phyloP scores from a whole-genome alignment of 2,113 vertebrate genomes.

The Boulengeromyrus knoepffleri region DNA sequence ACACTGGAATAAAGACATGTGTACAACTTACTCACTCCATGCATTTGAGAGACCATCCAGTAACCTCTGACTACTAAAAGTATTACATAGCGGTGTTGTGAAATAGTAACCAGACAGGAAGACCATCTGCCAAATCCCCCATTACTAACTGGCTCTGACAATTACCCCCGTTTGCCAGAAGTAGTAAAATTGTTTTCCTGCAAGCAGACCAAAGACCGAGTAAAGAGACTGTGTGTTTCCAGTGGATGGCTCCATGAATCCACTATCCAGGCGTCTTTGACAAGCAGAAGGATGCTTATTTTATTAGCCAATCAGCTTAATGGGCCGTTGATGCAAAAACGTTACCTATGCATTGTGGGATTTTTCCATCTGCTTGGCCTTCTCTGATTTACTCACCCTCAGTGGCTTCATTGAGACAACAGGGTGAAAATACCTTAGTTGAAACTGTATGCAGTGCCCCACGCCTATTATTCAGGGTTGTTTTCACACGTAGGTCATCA shows the following conservation, averaged over 20 bases:
- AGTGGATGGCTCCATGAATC: neutral
- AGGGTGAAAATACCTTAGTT: neutral
- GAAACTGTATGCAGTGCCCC: neutral
- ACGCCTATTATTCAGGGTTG: neutral
- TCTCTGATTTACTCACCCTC: neutral
- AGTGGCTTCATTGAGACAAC: neutral
- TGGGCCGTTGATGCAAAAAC: neutral
- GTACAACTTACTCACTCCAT: neutral
- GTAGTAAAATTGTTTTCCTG: neutral
- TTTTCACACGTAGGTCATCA: neutral
- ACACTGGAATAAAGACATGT: neutral
- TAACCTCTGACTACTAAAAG: neutral
- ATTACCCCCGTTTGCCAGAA: neutral
- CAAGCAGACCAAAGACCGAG: neutral
- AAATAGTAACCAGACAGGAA: neutral
- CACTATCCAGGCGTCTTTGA: neutral
- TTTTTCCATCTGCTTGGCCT: neutral
- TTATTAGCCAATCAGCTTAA: neutral
- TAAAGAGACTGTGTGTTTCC: neutral
- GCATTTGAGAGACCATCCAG: neutral
- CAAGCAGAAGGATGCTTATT: neutral
- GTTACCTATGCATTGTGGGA: neutral
- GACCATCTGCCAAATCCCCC: neutral
- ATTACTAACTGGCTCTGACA: neutral
- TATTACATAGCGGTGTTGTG: neutral